Conservation (phyloP, 2,797 vertebrate genomes). For the Pyrocephalus nanus region DNA sequence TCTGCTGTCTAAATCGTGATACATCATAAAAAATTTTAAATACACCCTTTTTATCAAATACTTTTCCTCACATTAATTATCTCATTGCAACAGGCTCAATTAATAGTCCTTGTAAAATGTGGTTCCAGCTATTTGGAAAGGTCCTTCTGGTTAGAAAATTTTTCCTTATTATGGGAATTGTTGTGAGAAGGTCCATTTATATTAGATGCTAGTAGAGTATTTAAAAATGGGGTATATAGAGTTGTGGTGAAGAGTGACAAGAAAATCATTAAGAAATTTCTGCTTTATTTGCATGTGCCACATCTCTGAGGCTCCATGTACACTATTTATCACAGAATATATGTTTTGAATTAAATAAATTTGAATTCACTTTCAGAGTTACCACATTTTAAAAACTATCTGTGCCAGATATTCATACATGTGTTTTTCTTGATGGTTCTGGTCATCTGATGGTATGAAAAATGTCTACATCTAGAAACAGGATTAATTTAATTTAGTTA, state of each 20-base stretch:
- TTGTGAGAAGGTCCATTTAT: neutral
- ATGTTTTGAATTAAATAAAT: neutral
- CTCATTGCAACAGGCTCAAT: conserved; percentile 59
- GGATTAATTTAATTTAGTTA: neutral
- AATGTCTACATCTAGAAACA: neutral
- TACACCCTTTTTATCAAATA: conserved; percentile 51
- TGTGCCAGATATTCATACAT: neutral
- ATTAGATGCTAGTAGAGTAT: conserved; percentile 26
- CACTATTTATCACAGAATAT: neutral
- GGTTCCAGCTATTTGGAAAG: conserved; percentile 46
- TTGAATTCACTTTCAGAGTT: neutral
- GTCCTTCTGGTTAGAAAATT: conserved; percentile 13
- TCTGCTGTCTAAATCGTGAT: conserved; percentile 54
- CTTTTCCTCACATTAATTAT: conserved; percentile 71
- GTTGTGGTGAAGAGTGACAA: neutral
- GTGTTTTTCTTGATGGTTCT: neutral
- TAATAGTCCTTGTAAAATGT: conserved; percentile 50
- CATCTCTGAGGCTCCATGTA: neutral
- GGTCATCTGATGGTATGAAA: neutral
- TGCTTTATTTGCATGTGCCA: neutral
- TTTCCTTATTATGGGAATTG: neutral
- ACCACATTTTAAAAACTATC: neutral
- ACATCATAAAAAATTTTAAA: conserved; percentile 70
- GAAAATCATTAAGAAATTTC: neutral
- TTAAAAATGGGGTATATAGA: neutral